phyloP scores from a whole-genome alignment of 2,113 vertebrate species.

The Phyllostomus discolor region DNA sequence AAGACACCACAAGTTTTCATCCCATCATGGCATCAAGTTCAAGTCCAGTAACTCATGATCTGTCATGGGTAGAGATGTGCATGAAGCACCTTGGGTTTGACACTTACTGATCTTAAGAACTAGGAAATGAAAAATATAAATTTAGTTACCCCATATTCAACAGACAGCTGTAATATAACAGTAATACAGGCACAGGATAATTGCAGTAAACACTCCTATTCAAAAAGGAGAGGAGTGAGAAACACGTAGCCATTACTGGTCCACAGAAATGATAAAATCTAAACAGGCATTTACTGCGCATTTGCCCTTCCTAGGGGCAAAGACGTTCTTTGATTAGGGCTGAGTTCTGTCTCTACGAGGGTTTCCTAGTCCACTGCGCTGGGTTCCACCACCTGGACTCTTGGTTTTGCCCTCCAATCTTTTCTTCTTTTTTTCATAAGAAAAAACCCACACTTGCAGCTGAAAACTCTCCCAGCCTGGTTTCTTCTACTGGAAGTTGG shows the following conservation, averaged over 20 bases:
- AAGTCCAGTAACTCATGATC: neutral
- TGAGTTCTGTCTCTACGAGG: neutral
- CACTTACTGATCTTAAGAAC: neutral
- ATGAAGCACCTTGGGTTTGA: neutral
- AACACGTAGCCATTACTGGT: neutral
- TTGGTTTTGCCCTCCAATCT: neutral
- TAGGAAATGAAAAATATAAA: neutral
- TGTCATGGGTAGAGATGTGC: neutral
- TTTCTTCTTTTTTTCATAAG: neutral
- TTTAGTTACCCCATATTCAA: neutral
- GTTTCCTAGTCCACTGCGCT: neutral
- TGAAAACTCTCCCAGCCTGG: neutral
- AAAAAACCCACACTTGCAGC: neutral
- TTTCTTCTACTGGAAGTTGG: neutral
- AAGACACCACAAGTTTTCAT: neutral
- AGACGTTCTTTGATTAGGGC: neutral
- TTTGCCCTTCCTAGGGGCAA: neutral
- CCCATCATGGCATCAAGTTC: neutral
- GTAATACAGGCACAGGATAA: neutral
- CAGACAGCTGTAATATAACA: neutral
- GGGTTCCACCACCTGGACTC: neutral
- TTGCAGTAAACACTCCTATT: neutral
- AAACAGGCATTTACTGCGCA: neutral
- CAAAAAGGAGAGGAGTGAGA: neutral
- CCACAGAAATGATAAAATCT: neutral